Evolutionary conservation across 2,888 invertebrate genomes (phyloP), one percentile per base, ranked within the genome.

Genomic region (Athripsodes cinereus): DNA sequence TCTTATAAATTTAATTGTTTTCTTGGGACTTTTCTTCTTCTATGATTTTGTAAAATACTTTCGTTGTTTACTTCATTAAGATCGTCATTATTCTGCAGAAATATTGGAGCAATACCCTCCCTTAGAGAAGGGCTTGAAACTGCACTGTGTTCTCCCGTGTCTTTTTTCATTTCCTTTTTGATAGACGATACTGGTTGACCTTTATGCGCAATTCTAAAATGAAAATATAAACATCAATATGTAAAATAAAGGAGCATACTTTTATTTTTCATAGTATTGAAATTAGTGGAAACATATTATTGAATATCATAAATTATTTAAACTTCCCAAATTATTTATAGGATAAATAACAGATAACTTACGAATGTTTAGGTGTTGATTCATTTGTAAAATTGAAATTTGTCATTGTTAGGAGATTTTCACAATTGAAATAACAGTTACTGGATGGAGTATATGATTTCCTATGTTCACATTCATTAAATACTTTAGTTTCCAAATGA

Each of bases 401-500:
- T 3, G 10, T 10, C 10, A 26, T 26, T 26, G 26, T 8, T 3
- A 40, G 2, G 21, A 53, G 21, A 48, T 52, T 10, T 16, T 21
- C 21, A 13, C 21, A 22, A 55, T 48, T 26, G 13, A 52, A 21
- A 52, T 47, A 56, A n/a, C 22, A 22, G 19, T 59, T 34, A 16
- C 22, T 31, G 13, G 53, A 44, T 26, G 53, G 48, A 34, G 51
- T 50, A 49, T 40, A 56, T 13, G 22, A 6, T n/a, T 50, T 35
- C 19, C 53, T 58, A 19, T 63, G 57, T 46, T 61, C 54, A n/a
- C 62, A 59, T 22, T 64, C 62, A 57, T 69, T 65, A 66, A 72
- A 72, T 64, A 65, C 69, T 60, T 69, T 68, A 10, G 73, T 73
- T 58, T 68, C 65, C 55, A 71, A 62, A 50, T 69, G 67, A 63